Evolutionary conservation across 2,888 invertebrate genomes (phyloP), one percentile per base, ranked within the genome.

Genomic region (Harpalus rufipes): DNA sequence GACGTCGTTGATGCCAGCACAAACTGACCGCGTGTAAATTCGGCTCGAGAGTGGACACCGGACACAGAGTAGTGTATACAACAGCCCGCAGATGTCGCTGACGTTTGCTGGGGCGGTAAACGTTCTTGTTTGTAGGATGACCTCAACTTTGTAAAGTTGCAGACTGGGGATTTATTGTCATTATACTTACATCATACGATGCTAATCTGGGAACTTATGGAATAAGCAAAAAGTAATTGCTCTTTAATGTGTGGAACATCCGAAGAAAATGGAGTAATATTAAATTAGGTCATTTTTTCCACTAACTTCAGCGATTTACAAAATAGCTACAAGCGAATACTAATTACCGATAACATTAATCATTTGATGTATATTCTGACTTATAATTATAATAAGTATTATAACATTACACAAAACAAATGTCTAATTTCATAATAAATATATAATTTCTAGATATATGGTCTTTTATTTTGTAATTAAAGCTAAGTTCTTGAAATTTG

Each of bases 1-100:
- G 58, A 82, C 58, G 58, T 18, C 74, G 76, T 63, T 51, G 41
- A 74, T 21, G 63, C 76, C 83, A 84, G 59, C 83, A 61, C 44
- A 76, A 32, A 59, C 83, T 84, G 76, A 84, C 76, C 83, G 74
- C 59, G 76, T 84, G 83, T 84, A 84, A 84, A 76, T 84, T 84
- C 76, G 76, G 59, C 82, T 72, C 68, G 44, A 81, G 81, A 81
- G 82, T 84, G 21, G 51, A 76, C 44, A 81, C 68, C 76, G n/a
- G 51, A 76, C 44, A 81, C 68, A 76, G 21, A 25, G 18, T 63
- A 63, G 82, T 72, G 16, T 82, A 63, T 61, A 82, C 68, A 72
- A 14, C 56, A 25, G 7, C 56, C 81, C 68, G 18, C 83, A 84
- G 76, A 84, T 84, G 83, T 76, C 83, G 74, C 76, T 84, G 83